Percentiles rank a stretch among this genome's conserved stretches.
phyloP scores from a whole-genome alignment of 2,113 vertebrate species.

The Sciurus niger region DNA sequence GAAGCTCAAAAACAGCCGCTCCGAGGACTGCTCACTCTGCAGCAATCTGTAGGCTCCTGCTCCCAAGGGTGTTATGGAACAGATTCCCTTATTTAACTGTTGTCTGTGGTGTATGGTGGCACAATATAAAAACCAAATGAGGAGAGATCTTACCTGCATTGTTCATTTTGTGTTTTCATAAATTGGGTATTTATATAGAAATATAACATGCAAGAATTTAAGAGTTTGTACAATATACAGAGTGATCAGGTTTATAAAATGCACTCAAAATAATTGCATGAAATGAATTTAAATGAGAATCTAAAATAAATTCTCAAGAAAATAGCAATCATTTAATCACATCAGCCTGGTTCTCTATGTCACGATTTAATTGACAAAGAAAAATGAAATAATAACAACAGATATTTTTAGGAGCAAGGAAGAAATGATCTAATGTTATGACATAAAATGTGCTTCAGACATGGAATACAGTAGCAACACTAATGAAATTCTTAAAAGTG shows the following conservation, averaged over 20 bases:
- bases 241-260: background rate
- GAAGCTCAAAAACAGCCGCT: too few relatives aligned
- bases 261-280: background rate
- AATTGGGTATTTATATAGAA: background rate
- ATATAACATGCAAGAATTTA: background rate
- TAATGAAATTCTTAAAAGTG: too few relatives aligned
- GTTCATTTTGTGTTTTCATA: background rate
- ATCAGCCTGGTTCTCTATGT: background rate
- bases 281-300: background rate
- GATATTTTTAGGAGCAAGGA: background rate
- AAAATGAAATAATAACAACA: background rate
- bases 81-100: background rate
- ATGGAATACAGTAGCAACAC: background rate
- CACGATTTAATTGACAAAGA: background rate
- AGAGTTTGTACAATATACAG: background rate
- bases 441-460: accelerated
- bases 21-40: background rate
- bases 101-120: background rate
- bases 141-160: background rate
- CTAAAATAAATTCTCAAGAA: background rate
- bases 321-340: background rate
- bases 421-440: too few relatives aligned
- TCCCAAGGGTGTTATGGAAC: background rate
- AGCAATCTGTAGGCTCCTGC: background rate
- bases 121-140: background rate